Evolutionary conservation across 2,113 vertebrate species (phyloP).

Genomic region (Alaudala cheleensis): DNA sequence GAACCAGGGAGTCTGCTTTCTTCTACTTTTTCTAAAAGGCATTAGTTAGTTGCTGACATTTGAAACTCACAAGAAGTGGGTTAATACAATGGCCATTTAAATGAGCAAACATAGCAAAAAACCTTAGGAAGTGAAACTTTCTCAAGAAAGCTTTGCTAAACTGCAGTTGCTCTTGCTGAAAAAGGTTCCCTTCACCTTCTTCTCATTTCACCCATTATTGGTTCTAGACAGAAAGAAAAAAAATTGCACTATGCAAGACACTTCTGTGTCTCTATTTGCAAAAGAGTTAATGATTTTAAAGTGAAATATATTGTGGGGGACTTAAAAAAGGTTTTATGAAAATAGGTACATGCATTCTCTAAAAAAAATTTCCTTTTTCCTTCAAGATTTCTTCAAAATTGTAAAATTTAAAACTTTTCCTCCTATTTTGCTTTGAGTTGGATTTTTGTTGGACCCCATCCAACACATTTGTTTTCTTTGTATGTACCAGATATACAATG

Average conservation of each 20-base stretch:
- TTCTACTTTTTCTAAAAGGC: neutral
- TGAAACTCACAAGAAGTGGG: conserved; percentile 25
- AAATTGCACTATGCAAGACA: neutral
- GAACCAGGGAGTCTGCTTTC: neutral
- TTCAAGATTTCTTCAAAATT: conserved; percentile 17
- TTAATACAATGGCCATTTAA: conserved; percentile 48
- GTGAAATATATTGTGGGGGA: neutral
- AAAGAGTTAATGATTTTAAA: neutral
- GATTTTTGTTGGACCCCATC: neutral
- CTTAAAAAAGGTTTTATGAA: neutral
- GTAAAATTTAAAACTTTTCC: conserved; percentile 25
- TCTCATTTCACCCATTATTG: neutral
- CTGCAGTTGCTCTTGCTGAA: neutral
- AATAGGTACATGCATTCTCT: neutral
- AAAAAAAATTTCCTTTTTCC: neutral
- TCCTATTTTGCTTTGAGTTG: neutral
- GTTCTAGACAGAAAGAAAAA: neutral
- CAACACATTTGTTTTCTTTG: conserved; percentile 12
- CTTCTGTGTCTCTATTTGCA: neutral
- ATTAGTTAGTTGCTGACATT: neutral
- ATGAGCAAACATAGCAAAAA: conserved; percentile 51
- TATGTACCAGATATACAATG: neutral
- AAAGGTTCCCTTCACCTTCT: neutral
- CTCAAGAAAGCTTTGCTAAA: conserved; percentile 45
- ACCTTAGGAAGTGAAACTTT: conserved; percentile 64